Evolutionary conservation across 2,113 vertebrate species (phyloP).

Genomic region (Catharus minimus): DNA sequence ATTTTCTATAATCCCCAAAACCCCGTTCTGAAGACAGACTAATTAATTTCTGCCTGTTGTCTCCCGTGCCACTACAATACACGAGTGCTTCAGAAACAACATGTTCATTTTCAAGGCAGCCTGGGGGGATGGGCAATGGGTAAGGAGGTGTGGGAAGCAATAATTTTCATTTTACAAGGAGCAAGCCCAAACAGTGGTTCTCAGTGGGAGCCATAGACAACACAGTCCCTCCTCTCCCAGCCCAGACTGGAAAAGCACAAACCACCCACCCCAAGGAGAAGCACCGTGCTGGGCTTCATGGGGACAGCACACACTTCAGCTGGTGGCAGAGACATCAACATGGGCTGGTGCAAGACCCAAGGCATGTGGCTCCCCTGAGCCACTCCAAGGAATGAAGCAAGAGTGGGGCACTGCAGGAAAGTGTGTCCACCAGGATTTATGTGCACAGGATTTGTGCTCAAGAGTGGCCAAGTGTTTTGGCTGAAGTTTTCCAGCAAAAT

Average conservation of each 20-base stretch:
- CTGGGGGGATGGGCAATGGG: not conserved
- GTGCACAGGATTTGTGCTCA: not conserved
- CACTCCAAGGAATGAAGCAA: fast-evolving
- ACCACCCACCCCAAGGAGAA: not conserved
- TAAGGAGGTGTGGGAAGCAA: not conserved
- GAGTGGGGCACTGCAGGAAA: fast-evolving
- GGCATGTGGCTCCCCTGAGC: fast-evolving
- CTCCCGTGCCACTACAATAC: not conserved
- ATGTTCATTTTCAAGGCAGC: not conserved
- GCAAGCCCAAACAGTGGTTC: not conserved
- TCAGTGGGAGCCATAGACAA: not conserved
- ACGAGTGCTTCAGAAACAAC: not conserved
- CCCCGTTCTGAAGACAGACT: not conserved
- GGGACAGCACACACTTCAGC: fast-evolving
- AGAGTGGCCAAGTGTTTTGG: not conserved
- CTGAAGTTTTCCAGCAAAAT: not conserved
- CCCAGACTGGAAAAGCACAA: not conserved
- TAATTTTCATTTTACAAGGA: not conserved
- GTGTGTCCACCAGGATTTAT: not conserved
- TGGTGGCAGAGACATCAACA: fast-evolving
- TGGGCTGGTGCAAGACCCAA: not conserved
- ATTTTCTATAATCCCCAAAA: constrained; percentile 42
- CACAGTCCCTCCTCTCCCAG: not conserved
- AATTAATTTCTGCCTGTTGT: constrained; percentile 46
- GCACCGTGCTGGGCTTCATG: fast-evolving